phyloP scores from a whole-genome alignment of 2,797 vertebrate genomes.

The Anas acuta region DNA sequence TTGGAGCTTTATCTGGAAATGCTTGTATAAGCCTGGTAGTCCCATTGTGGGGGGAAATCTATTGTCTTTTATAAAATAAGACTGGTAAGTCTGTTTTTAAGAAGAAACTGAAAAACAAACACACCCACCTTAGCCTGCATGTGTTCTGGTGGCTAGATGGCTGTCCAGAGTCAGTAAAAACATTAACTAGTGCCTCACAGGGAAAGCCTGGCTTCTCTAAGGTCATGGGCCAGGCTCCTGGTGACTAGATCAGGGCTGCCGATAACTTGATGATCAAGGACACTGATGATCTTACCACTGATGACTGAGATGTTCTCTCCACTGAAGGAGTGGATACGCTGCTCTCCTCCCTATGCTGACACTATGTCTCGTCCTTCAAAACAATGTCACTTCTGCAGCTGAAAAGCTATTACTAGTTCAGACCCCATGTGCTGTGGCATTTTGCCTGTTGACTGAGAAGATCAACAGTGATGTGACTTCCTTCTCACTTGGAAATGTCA shows the following conservation, averaged over 20 bases:
- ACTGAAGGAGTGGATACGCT: not conserved
- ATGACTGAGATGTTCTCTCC: not conserved
- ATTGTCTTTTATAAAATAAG: not conserved
- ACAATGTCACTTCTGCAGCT: not conserved
- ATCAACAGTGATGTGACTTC: not conserved
- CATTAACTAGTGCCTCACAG: not conserved
- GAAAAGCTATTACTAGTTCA: not conserved
- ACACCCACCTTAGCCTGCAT: not conserved
- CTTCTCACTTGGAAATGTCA: not conserved
- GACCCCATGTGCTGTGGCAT: not conserved
- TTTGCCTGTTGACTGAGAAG: not conserved
- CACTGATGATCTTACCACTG: not conserved
- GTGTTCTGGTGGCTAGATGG: not conserved
- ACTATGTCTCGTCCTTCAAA: not conserved
- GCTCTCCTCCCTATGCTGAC: not conserved
- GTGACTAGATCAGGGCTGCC: not conserved
- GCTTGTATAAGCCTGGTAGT: constrained; percentile 3
- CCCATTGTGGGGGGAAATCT: not conserved
- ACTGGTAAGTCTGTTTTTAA: not conserved
- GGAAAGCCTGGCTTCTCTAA: not conserved
- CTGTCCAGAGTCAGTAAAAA: not conserved
- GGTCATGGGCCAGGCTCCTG: not conserved
- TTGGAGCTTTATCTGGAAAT: not conserved
- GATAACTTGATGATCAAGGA: not conserved
- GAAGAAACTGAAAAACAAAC: not conserved